A percentile compares a stretch with the other conserved stretches of the same genome.
phyloP scores from a whole-genome alignment of 2,797 vertebrate genomes.

The Arremon aurantiirostris region DNA sequence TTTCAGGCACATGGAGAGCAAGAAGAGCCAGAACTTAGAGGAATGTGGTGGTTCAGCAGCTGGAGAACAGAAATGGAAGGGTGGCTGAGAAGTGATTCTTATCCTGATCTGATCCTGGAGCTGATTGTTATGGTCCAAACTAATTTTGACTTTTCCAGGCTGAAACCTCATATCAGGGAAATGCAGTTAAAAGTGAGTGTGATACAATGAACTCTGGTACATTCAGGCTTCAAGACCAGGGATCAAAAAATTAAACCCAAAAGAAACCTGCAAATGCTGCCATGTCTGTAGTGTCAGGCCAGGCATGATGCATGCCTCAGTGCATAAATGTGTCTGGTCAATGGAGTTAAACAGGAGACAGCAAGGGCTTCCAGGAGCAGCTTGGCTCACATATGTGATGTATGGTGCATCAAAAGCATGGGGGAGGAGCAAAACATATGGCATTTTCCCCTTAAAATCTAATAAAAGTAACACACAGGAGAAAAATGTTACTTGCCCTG shows the following conservation, averaged over 20 bases:
- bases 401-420: neutral
- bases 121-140: neutral
- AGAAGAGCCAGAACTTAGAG: neutral
- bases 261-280: neutral
- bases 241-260: neutral
- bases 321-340: neutral
- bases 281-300: accelerated
- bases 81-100: neutral
- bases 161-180: neutral
- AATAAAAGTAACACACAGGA: neutral
- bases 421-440: neutral
- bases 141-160: neutral
- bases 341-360: neutral
- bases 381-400: neutral
- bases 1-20: neutral
- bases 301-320: neutral
- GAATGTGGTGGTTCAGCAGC: neutral
- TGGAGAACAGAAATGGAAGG: neutral
- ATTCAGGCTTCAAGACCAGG: neutral
- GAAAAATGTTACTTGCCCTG: neutral
- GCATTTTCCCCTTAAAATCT: neutral
- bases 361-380: neutral
- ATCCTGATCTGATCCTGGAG: neutral
- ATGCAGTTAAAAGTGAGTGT: neutral
- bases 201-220: neutral